Evolutionary conservation across 37 sponge, comb jelly and placozoan species (phyloP), one percentile per base, ranked within the genome.

Genomic region (Amphimedon queenslandica): DNA sequence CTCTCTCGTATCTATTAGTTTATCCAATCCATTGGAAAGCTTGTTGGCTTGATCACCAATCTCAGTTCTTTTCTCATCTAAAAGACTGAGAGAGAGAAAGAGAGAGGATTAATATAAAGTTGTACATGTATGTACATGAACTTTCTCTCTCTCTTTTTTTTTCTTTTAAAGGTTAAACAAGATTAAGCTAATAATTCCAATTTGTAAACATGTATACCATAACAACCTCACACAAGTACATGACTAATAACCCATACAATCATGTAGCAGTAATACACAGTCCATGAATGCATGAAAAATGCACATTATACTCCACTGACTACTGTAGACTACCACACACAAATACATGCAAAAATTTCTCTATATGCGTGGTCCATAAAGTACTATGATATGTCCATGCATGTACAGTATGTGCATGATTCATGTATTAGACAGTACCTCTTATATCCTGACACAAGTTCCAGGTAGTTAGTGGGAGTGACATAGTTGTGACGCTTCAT

Each of bases 401-500:
- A 47, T 13, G 13, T 47, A 47, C 13, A 47, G n/a, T n/a, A n/a
- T n/a, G n/a, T n/a, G n/a, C n/a, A n/a, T n/a, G n/a, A n/a, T n/a
- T n/a, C n/a, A n/a, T 72, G n/a, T n/a, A n/a, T n/a, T n/a, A n/a
- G n/a, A n/a, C n/a, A n/a, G n/a, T 71, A 92, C 89, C 24, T 38
- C 60, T 90, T 99, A 67, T 99, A 99, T 36, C 99, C 99, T 60
- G 91, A 67, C 37, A 99, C 99, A 16, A 99, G 79, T 65, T 99
- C 99, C 28, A 99, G 89, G 76, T 99, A 99, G 82, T 95, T 99
- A 18, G 99, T 99, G 10, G 99, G 93, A 23, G 99, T 99, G 80
- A 95, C 96, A 76, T 99, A 99, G 72, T 99, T 99, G 67, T 92
- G 88, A 36, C 99, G 76, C 75, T 92, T 94, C 99, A 94, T 99